Percentiles rank a stretch among this genome's conserved stretches.
phyloP scores from a whole-genome alignment of 2,888 invertebrate species.

The Acanthoscelides obtectus region DNA sequence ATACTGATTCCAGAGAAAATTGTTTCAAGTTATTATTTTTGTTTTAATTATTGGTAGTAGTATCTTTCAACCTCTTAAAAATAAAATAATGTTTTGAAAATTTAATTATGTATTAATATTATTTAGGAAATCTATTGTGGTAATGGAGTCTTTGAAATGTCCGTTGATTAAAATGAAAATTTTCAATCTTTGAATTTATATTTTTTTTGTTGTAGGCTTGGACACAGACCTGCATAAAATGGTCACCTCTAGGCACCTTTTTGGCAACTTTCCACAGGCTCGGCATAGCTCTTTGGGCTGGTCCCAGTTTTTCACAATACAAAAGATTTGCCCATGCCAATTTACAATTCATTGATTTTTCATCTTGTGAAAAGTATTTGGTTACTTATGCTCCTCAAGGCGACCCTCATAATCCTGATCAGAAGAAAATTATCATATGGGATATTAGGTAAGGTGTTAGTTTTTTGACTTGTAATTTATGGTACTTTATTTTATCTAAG shows the following conservation, averaged over 20 bases:
- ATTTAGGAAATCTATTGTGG: too few relatives aligned
- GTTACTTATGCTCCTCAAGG: slow-evolving; percentile 88
- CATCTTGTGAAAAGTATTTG: slow-evolving; percentile 94
- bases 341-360: slow-evolving; percentile 95
- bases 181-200: not conserved
- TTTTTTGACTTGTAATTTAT: not conserved
- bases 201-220: slow-evolving; percentile 62
- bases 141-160: too few relatives aligned
- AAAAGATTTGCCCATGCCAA: slow-evolving; percentile 85
- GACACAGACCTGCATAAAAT: slow-evolving; percentile 94
- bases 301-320: slow-evolving; percentile 86
- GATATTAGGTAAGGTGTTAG: slow-evolving; percentile 70
- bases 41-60: too few relatives aligned
- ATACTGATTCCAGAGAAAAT: too few relatives aligned
- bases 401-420: slow-evolving; percentile 59
- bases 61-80: too few relatives aligned
- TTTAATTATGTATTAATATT: too few relatives aligned
- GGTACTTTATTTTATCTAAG: too few relatives aligned
- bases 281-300: slow-evolving; percentile 97
- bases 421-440: slow-evolving; percentile 90
- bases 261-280: slow-evolving; percentile 93
- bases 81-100: too few relatives aligned
- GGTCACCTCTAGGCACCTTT: slow-evolving; percentile 97
- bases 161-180: too few relatives aligned
- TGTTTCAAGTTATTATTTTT: too few relatives aligned